Conservation (phyloP, 2,797 vertebrate species). For the Nannoperca australis region DNA sequence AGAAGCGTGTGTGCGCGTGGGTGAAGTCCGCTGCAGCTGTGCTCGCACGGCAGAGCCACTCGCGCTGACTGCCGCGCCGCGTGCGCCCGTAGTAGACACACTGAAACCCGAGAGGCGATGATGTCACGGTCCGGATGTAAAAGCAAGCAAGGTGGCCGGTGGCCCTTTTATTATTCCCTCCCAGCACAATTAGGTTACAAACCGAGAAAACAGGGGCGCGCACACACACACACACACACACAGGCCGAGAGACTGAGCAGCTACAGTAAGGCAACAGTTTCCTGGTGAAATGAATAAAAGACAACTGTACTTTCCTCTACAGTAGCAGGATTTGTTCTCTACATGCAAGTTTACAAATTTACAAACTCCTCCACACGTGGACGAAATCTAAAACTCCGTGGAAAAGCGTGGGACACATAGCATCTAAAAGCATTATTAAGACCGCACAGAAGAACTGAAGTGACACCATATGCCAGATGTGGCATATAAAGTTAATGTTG, state of each 20-base stretch:
- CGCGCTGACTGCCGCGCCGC: slow-evolving; percentile 73
- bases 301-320: not conserved
- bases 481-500: too few relatives aligned
- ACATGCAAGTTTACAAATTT: slow-evolving; percentile 7
- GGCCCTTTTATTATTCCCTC: slow-evolving; percentile 49
- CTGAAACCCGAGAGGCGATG: slow-evolving; percentile 85
- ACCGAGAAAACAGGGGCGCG: slow-evolving; percentile 15
- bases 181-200: slow-evolving; percentile 33
- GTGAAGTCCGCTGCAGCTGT: slow-evolving; percentile 45
- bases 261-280: not conserved
- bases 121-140: slow-evolving; percentile 86
- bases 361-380: slow-evolving; percentile 25
- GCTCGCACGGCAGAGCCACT: slow-evolving; percentile 69
- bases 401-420: slow-evolving; percentile 22
- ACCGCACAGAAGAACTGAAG: slow-evolving; percentile 15
- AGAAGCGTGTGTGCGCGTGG: slow-evolving; percentile 54
- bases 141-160: slow-evolving; percentile 68
- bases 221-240: not conserved
- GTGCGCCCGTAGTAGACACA: slow-evolving; percentile 63
- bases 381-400: slow-evolving; percentile 10
- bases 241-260: not conserved
- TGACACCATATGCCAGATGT: slow-evolving; percentile 33
- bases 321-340: not conserved
- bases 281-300: slow-evolving; percentile 2
- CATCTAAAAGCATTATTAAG: slow-evolving; percentile 1